phyloP scores from a whole-genome alignment of 2,797 vertebrate genomes.

The Enteromius viviparus region DNA sequence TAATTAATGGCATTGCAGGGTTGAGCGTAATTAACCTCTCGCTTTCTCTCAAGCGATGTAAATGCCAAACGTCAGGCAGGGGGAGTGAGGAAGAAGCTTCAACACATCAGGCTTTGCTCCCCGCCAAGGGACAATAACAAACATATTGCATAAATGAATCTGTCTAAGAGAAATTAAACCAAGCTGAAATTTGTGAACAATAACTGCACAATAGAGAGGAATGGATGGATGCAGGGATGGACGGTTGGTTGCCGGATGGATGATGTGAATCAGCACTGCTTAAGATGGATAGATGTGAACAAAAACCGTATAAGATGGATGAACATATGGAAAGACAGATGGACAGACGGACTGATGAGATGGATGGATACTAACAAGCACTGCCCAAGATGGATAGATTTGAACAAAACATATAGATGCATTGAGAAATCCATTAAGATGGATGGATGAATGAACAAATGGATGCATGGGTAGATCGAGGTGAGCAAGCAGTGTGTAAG shows the following conservation, averaged over 20 bases:
- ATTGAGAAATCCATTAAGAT: background rate
- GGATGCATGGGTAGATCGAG: no score
- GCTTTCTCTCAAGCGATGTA: conserved; percentile 63
- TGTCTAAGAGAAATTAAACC: background rate
- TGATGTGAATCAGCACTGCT: background rate
- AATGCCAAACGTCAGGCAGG: conserved; percentile 74
- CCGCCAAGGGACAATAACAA: conserved; percentile 34
- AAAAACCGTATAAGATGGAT: background rate
- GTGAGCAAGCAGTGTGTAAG: background rate
- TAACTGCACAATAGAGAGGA: background rate
- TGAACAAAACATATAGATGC: background rate
- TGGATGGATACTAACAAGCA: background rate
- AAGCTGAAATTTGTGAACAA: background rate
- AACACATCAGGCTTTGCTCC: conserved; percentile 53
- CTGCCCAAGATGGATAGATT: background rate
- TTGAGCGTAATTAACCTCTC: conserved; percentile 76
- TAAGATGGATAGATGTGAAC: background rate
- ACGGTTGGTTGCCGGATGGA: background rate
- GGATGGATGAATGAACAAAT: background rate
- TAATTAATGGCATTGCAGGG: conserved; percentile 72
- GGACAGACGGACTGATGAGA: background rate
- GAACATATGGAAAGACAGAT: background rate
- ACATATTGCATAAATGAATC: conserved; percentile 21
- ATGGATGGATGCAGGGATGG: background rate
- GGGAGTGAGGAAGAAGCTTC: conserved; percentile 64